Percentiles rank a stretch among this genome's conserved stretches.
Evolutionary conservation across 2,113 vertebrate genomes (phyloP).

Genomic region (Mixornis gularis): DNA sequence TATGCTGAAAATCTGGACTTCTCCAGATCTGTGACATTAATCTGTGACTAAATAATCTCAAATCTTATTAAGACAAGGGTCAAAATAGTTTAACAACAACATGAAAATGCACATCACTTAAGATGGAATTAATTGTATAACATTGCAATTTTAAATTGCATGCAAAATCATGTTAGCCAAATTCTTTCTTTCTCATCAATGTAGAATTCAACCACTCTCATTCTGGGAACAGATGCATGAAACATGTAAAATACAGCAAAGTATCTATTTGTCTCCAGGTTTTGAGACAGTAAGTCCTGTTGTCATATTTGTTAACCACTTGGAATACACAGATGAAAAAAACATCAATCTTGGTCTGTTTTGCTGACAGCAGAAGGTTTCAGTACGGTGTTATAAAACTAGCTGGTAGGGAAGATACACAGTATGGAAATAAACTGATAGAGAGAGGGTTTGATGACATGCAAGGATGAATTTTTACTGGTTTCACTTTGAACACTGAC

Average conservation of each 20-base stretch:
- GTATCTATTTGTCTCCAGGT: background rate
- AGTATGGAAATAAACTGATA: background rate
- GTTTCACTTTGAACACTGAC: background rate
- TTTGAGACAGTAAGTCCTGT: background rate
- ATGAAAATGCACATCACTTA: background rate
- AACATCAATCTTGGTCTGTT: background rate
- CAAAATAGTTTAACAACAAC: background rate
- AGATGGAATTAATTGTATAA: background rate
- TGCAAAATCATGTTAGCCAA: background rate
- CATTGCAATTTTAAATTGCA: background rate
- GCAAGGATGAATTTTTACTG: background rate
- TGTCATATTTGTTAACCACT: background rate
- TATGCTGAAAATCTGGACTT: background rate
- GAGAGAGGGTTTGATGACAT: background rate
- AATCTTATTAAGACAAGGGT: background rate
- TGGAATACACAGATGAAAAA: background rate
- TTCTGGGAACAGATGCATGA: background rate
- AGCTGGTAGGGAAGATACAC: background rate
- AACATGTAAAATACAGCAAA: background rate
- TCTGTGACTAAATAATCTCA: background rate
- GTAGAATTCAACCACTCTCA: background rate
- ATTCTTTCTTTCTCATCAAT: background rate
- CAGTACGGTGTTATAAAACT: background rate
- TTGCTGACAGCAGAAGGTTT: conserved; percentile 3
- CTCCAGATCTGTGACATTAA: background rate